A percentile compares a stretch with the other conserved stretches of the same genome.
Conservation (phyloP, 2,888 invertebrate species). For the Drosophila tanythrix region DNA sequence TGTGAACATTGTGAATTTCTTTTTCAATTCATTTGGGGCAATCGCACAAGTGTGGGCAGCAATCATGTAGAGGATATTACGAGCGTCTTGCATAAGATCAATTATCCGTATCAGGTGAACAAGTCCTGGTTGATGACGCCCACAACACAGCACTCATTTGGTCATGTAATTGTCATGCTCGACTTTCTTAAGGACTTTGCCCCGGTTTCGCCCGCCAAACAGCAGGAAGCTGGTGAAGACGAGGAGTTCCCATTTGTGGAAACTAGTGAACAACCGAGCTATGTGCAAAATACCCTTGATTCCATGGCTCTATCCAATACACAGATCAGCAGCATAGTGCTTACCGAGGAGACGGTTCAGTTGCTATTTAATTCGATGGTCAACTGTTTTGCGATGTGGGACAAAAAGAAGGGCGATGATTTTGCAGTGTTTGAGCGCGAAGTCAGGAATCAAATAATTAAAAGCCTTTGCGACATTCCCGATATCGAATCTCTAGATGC, state of each 20-base stretch:
- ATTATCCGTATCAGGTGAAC: conserved; percentile 82
- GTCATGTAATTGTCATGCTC: conserved; percentile 81
- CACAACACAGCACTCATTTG: conserved; percentile 83
- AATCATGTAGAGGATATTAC: conserved; percentile 83
- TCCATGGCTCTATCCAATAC: conserved; percentile 45
- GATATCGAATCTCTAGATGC: conserved; percentile 56
- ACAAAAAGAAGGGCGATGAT: conserved; percentile 76
- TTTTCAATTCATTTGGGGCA: conserved; percentile 80
- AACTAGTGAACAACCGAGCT: conserved; percentile 55
- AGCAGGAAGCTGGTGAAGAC: conserved; percentile 8
- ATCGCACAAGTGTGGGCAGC: conserved; percentile 70
- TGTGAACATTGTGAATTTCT: conserved; percentile 79
- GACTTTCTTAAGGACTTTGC: conserved; percentile 82
- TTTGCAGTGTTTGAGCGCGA: conserved; percentile 62
- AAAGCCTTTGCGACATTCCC: conserved; percentile 57
- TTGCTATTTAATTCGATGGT: conserved; percentile 64
- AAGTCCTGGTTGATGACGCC: conserved; percentile 85
- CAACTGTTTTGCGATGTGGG: conserved; percentile 80
- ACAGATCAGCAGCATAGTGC: conserved; percentile 28
- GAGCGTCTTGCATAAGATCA: conserved; percentile 78
- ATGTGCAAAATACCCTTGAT: conserved; percentile 51
- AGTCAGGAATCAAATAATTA: conserved; percentile 70
- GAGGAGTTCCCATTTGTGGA: conserved; percentile 63
- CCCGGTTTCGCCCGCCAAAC: conserved; percentile 36
- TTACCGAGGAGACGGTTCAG: conserved; percentile 73